Conservation (phyloP, 1,140 invertebrate species). For the Panulirus ornatus region DNA sequence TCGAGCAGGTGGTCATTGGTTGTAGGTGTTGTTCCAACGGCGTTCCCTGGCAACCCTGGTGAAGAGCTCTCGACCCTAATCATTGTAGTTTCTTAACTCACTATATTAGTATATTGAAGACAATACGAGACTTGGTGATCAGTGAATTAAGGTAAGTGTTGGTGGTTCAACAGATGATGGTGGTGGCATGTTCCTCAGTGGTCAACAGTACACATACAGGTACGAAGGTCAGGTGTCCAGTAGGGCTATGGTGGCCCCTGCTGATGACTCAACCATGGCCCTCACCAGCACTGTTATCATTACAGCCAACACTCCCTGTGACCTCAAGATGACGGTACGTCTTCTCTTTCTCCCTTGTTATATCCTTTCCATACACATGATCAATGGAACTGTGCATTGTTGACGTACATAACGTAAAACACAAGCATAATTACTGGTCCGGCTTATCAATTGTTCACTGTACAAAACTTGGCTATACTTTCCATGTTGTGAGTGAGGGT, state of each 20-base stretch:
- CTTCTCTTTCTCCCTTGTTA: neutral
- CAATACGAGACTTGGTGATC: too few species aligned
- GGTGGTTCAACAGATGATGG: too few species aligned
- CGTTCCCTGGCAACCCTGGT: too few species aligned
- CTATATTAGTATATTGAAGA: too few species aligned
- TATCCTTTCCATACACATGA: neutral
- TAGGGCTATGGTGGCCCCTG: neutral
- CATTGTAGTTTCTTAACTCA: too few species aligned
- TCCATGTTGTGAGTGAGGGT: neutral
- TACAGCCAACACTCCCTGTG: conserved; percentile 40
- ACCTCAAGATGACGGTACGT: conserved; percentile 41
- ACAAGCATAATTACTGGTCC: too few species aligned
- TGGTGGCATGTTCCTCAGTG: neutral
- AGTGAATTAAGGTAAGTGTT: too few species aligned
- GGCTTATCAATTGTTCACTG: too few species aligned
- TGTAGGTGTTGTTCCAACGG: too few species aligned
- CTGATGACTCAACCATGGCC: conserved; percentile 25
- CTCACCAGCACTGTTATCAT: conserved; percentile 28
- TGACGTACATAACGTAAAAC: neutral
- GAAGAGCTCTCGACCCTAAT: too few species aligned
- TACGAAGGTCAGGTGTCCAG: conserved; percentile 33
- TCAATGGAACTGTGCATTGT: neutral
- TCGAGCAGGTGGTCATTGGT: too few species aligned
- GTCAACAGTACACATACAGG: conserved; percentile 31
- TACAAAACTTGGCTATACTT: neutral